These are phyloP conservation scores for Trididemnum nubilum DNA, from an alignment of 23 tunicate species.

Conservation along the genomic window DNA sequence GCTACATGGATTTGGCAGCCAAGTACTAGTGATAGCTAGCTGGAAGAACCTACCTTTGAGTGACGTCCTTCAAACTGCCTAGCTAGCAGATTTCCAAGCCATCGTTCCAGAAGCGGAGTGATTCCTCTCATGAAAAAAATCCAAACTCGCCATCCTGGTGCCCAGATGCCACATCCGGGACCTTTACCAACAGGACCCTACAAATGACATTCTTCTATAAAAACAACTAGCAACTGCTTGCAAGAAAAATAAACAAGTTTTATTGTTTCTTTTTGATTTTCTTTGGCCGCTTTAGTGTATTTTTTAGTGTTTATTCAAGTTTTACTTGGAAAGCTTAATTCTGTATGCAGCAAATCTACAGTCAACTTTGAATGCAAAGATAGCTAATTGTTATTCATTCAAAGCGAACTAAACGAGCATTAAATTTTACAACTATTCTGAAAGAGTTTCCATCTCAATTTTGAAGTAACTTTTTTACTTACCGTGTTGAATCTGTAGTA, in stretches of 20 bases:
- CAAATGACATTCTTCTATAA: no score
- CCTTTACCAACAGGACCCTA: conserved; percentile 99
- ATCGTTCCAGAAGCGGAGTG: conserved; percentile 93
- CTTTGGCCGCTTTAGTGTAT: background rate
- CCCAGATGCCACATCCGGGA: conserved; percentile 99
- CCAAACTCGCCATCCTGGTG: conserved; percentile 99
- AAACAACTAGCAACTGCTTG: background rate
- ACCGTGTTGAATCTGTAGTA: conserved; percentile 99
- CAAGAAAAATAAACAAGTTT: background rate
- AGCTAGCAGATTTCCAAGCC: conserved; percentile 98
- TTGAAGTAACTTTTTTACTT: no score
- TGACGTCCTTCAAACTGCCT: conserved; percentile 99
- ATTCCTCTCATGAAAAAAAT: conserved; percentile 98
- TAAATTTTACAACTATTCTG: no score
- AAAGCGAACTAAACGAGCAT: no score
- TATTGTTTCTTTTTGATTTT: background rate
- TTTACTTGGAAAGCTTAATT: no score
- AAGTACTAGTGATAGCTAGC: no score
- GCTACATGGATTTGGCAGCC: no score
- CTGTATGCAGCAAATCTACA: no score
- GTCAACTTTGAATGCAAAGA: no score
- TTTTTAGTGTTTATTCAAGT: no score
- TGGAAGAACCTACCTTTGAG: conserved; percentile 85
- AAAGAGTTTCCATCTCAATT: no score
- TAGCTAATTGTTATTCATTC: no score